A percentile compares a stretch with the other conserved stretches of the same genome.
phyloP scores from a whole-genome alignment of 2,797 vertebrate genomes.

The Acanthornis magna region DNA sequence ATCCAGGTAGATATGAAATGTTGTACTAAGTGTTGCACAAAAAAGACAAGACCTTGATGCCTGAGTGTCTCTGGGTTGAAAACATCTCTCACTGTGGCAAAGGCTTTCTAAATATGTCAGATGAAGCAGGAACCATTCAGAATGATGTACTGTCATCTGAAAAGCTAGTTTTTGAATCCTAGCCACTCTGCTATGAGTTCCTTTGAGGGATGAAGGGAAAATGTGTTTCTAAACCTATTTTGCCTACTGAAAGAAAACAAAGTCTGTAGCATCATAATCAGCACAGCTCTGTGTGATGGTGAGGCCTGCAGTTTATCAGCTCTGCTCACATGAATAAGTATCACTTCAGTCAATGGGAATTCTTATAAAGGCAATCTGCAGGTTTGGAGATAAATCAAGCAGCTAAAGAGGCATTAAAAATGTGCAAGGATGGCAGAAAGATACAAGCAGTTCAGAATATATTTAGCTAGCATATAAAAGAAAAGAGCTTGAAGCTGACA shows the following conservation, averaged over 20 bases:
- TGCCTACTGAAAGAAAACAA: slow-evolving; percentile 35
- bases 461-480: slow-evolving; percentile 45
- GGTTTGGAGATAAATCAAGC: slow-evolving; percentile 59
- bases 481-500: slow-evolving; percentile 19
- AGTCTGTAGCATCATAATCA: background rate
- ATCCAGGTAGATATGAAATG: background rate
- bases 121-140: background rate
- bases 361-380: slow-evolving; percentile 53
- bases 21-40: background rate
- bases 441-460: slow-evolving; percentile 37
- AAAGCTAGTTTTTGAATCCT: background rate
- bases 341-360: slow-evolving; percentile 53
- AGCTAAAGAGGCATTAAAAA: slow-evolving; percentile 52
- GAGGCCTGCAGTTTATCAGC: slow-evolving; percentile 34
- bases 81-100: background rate
- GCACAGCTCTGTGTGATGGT: background rate
- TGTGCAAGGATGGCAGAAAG: slow-evolving; percentile 17
- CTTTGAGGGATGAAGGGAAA: slow-evolving; percentile 20
- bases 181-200: background rate
- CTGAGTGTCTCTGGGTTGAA: background rate
- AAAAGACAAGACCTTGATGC: background rate
- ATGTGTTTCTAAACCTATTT: slow-evolving; percentile 1
- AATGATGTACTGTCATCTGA: background rate
- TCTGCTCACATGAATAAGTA: slow-evolving; percentile 43
- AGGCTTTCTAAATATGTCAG: background rate